Evolutionary conservation across 2,888 invertebrate genomes (phyloP).

Genomic region (Orchesella flavescens): DNA sequence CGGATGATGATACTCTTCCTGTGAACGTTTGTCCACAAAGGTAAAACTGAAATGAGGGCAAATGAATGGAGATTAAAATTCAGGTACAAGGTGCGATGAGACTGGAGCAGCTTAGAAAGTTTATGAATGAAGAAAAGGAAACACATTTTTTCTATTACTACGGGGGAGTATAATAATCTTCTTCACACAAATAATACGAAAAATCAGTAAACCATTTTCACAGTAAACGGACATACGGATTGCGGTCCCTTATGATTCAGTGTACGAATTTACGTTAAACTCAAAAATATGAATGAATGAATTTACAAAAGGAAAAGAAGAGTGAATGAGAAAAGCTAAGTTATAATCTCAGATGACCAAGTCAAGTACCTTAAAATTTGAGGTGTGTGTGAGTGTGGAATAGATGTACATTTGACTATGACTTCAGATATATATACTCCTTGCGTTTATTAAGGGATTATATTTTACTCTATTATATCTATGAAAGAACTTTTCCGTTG

Average conservation of each 20-base stretch:
- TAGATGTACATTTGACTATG: background rate
- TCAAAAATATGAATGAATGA: constrained; percentile 21
- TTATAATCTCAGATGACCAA: constrained; percentile 10
- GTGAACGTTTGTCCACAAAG: constrained; percentile 5
- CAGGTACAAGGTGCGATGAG: constrained; percentile 41
- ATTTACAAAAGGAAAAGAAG: background rate
- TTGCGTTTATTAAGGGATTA: no score
- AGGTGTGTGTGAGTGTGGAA: background rate
- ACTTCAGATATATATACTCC: background rate
- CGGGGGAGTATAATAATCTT: background rate
- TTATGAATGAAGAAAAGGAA: constrained; percentile 34
- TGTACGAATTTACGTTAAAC: background rate
- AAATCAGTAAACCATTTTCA: no score
- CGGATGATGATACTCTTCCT: background rate
- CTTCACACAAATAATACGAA: no score
- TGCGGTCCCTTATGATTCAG: background rate
- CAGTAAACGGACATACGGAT: no score
- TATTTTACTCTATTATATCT: no score
- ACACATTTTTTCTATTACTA: constrained; percentile 16
- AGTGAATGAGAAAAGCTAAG: background rate
- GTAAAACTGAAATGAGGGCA: constrained; percentile 27
- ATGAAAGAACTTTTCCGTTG: no score
- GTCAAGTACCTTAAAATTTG: constrained; percentile 25
- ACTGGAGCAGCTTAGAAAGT: constrained; percentile 32
- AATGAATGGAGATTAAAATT: constrained; percentile 31